Percentiles rank a stretch among this genome's conserved stretches.
Evolutionary conservation across 53 echinoderm and acorn worm species (phyloP).

Genomic region (Henricia sp.): DNA sequence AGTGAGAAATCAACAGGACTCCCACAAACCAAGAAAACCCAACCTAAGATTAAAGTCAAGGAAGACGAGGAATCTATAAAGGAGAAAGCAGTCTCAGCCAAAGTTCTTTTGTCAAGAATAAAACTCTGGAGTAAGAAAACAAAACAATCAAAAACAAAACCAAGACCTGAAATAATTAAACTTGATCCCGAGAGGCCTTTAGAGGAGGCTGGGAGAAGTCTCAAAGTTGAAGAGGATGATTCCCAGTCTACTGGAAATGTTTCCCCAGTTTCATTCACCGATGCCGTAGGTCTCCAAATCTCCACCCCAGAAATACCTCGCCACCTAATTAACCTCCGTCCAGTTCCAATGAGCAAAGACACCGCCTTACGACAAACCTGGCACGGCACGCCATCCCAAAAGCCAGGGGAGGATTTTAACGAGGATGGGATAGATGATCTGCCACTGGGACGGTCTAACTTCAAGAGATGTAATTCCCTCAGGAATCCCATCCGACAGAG

Average conservation of each 20-base stretch:
- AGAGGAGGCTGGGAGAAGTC: not conserved
- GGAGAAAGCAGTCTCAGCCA: slow-evolving; percentile 29
- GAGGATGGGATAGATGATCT: not conserved
- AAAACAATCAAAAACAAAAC: slow-evolving; percentile 9
- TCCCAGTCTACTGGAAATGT: not conserved
- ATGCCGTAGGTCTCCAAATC: not conserved
- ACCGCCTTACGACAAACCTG: slow-evolving; percentile 57
- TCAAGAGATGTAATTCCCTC: slow-evolving; percentile 53
- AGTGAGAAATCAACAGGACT: not conserved
- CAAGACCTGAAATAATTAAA: slow-evolving; percentile 40
- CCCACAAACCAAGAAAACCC: not conserved
- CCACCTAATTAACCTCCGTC: not conserved
- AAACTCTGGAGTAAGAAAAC: slow-evolving; percentile 34
- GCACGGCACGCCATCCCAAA: slow-evolving; percentile 46
- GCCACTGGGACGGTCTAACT: slow-evolving; percentile 23
- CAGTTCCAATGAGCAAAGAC: slow-evolving; percentile 62
- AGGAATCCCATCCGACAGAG: slow-evolving; percentile 57
- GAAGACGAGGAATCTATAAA: slow-evolving; percentile 14
- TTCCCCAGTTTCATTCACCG: not conserved
- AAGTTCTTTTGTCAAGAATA: slow-evolving; percentile 40
- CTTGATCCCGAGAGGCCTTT: slow-evolving; percentile 4
- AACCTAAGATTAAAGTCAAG: not conserved
- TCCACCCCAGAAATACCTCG: slow-evolving; percentile 20
- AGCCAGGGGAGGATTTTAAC: not conserved
- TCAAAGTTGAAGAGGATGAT: not conserved